Base-by-base conservation (phyloP, 2,113 vertebrate species). In the Lasiurus cinereus region DNA sequence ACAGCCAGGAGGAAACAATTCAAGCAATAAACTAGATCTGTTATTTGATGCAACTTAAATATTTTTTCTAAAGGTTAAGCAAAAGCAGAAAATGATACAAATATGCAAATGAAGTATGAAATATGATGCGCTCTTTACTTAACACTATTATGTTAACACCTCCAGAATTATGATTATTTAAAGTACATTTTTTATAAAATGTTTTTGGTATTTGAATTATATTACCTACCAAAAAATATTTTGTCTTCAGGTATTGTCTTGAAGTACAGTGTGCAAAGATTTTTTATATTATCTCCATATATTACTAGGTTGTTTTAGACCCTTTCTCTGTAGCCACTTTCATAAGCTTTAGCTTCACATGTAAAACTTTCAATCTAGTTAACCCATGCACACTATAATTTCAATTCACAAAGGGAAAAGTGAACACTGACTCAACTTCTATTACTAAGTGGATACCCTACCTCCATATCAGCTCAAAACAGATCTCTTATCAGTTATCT, bases 41-140 rank as follows among this genome's bases (percentile, higher is more conserved):
- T 39, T 54, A 88, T 62, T 96, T 88, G n/a, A 84, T 62, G 52
- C 66, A 96, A 94, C 15, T 88, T 54, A 90, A 79, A 92, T 11
- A 50, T 24, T 59, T 88, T 77, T 54, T 83, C 83, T 77, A 62
- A 88, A 79, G 33, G 14, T 84, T 64, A 84, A 54, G 24, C 15
- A 91, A 31, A 80, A 77, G 78, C 69, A 92, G 67, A 11, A 95
- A 89, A 79, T 48, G 22, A 46, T 43, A 67, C 36, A 85, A 93
- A 73, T 56, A 79, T 36, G 9, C 78, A 36, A 64, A 73, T 70
- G 48, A 72, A 69, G 50, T 33, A 33, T 46, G n/a, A 74, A 74
- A 9, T 36, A 67, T 18, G 21, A 62, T 74, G 22, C 19, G 48
- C 18, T 46, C 36, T 89, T 62, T 83, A 54, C 52, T 46, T 78